Percentiles rank a stretch among this genome's conserved stretches.
These are phyloP conservation scores for Macaria liturata DNA, from an alignment of 2,888 invertebrate species.

Conservation along the genomic window DNA sequence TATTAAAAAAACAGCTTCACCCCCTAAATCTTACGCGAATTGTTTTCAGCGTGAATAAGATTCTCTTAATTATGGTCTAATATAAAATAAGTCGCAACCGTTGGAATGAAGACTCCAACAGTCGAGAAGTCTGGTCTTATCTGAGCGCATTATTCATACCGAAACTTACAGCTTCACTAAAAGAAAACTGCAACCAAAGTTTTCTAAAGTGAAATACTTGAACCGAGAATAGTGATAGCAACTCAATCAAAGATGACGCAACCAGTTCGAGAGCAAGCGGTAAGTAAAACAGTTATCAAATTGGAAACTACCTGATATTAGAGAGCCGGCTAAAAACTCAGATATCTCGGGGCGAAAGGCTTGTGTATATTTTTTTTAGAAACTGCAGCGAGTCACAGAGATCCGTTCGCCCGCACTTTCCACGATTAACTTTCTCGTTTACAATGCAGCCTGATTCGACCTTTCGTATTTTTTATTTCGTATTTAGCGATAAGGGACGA, in stretches of 20 bases:
- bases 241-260: constrained; percentile 5
- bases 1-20: no score
- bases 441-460: constrained; percentile 76
- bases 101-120: no score
- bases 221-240: neutral
- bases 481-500: constrained; percentile 64
- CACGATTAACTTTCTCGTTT: constrained; percentile 81
- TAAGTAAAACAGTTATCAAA: constrained; percentile 19
- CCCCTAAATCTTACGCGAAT: no score
- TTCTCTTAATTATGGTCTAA: no score
- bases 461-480: no score
- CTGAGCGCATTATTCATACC: no score
- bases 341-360: constrained; percentile 43
- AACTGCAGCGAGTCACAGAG: constrained; percentile 61
- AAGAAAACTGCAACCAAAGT: no score
- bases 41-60: no score
- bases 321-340: constrained; percentile 35
- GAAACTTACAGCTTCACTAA: no score
- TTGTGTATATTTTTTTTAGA: constrained; percentile 58
- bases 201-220: no score
- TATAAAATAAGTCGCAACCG: no score
- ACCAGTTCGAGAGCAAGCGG: constrained; percentile 12
- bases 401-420: constrained; percentile 75
- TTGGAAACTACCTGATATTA: constrained; percentile 30
- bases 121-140: no score